Conservation (phyloP, 2,113 vertebrate genomes). For the Zosterops lateralis region DNA sequence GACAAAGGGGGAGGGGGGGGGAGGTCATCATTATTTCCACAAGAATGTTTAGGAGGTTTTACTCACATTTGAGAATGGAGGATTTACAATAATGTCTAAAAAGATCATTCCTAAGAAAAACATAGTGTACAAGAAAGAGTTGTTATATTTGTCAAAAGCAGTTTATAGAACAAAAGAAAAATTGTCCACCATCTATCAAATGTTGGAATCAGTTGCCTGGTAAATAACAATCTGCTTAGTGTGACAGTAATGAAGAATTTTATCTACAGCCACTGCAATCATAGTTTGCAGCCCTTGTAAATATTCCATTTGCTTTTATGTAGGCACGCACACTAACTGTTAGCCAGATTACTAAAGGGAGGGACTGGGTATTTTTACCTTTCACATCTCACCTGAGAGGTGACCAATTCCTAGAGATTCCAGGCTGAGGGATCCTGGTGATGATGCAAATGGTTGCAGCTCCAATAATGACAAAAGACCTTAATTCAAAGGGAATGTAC, state of each 20-base stretch:
- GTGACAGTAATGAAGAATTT: constrained; percentile 45
- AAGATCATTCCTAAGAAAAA: constrained; percentile 35
- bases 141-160: constrained; percentile 29
- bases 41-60: not conserved
- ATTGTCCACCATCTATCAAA: not conserved
- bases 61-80: constrained; percentile 3
- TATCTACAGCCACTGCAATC: constrained; percentile 19
- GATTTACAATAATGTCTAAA: not conserved
- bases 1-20: not conserved
- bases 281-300: constrained; percentile 35
- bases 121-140: not conserved
- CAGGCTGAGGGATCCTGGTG: not conserved
- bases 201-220: constrained; percentile 33
- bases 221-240: constrained; percentile 31
- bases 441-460: not conserved
- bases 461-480: not conserved
- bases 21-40: not conserved
- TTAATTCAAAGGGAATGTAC: not conserved
- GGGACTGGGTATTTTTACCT: not conserved
- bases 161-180: not conserved
- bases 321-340: not conserved
- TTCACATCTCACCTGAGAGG: not conserved
- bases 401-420: not conserved
- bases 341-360: not conserved
- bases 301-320: constrained; percentile 6